Base-by-base conservation (phyloP, 2,113 vertebrate species). In the Paramormyrops kingsleyae region DNA sequence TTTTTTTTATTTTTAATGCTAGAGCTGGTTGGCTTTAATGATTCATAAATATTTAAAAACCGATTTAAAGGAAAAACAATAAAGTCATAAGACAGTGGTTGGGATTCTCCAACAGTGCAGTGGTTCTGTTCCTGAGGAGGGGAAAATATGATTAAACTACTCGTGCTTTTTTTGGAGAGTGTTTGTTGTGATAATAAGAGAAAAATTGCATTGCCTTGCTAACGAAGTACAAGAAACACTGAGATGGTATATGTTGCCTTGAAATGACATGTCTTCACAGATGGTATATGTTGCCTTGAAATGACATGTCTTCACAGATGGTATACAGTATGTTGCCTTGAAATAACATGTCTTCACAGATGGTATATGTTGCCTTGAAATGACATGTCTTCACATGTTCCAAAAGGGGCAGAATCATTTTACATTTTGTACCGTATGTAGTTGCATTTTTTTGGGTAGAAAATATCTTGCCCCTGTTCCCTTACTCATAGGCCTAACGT, bases 1-100 rank as follows among this genome's bases (percentile, higher is more conserved):
- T 53, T 91, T 91, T 50, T 92, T 92, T 92, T 92, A 93, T 93
- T 93, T 91, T 94, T 91, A 31, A 91, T 92, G 88, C 90, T 91
- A 44, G 92, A 92, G 92, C 92, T 88, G 93, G 92, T 92, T 93
- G 91, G 93, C 92, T 95, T 94, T 95, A 92, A 92, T 1, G 66
- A 94, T 92, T 94, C 93, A 94, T 95, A 94, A 94, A 95, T 95
- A 95, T 94, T 94, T 95, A 95, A 95, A 94, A 95, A 95, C 89
- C 91, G 95, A 94, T 96, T 95, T 94, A 92, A 92, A 92, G 92
- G 49, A 84, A 93, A 92, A 93, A 94, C 92, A 92, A 94, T 95
- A 94, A 95, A 94, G 94, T 95, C 94, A 93, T 94, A 94, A 95
- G 93, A 95, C 92, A 94, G 93, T 94, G 92, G 91, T 93, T 91